Conservation (phyloP, 2,888 invertebrate species). For the Caenorhabditis drosophilae region DNA sequence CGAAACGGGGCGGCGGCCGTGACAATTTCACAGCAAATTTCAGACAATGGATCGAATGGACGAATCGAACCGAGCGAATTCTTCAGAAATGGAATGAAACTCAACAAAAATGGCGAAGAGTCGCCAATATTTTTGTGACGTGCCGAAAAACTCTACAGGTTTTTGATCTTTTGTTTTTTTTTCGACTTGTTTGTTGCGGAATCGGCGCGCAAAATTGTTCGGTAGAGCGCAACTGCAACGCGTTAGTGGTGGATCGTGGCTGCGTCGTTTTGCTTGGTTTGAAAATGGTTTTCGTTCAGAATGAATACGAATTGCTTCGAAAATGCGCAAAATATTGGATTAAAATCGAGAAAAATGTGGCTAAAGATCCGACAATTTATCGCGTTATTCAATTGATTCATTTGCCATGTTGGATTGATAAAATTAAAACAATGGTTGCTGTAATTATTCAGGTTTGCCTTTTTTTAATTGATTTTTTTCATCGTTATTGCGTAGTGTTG, state of each 20-base stretch:
- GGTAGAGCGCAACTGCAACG: too few relatives aligned
- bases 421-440: conserved; percentile 22
- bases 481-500: background rate
- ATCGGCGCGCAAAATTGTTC: too few relatives aligned
- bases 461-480: background rate
- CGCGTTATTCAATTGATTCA: conserved; percentile 55
- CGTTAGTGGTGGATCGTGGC: too few relatives aligned
- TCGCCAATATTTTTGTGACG: conserved; percentile 33
- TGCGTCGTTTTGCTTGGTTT: too few relatives aligned
- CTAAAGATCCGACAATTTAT: conserved; percentile 37
- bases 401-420: conserved; percentile 51
- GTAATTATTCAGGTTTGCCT: conserved; percentile 28
- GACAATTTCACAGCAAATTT: too few relatives aligned
- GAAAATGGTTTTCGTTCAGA: too few relatives aligned
- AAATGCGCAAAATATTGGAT: conserved; percentile 49
- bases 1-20: too few relatives aligned
- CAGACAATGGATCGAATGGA: conserved; percentile 38
- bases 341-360: conserved; percentile 32
- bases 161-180: too few relatives aligned
- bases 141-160: conserved; percentile 26
- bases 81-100: conserved; percentile 28
- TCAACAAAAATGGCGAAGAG: conserved; percentile 33
- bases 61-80: conserved; percentile 18
- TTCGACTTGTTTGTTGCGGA: too few relatives aligned
- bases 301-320: conserved; percentile 32